Percentiles rank a stretch among this genome's conserved stretches.
Evolutionary conservation across 2,797 vertebrate species (phyloP).

Genomic region (Falco berigora): DNA sequence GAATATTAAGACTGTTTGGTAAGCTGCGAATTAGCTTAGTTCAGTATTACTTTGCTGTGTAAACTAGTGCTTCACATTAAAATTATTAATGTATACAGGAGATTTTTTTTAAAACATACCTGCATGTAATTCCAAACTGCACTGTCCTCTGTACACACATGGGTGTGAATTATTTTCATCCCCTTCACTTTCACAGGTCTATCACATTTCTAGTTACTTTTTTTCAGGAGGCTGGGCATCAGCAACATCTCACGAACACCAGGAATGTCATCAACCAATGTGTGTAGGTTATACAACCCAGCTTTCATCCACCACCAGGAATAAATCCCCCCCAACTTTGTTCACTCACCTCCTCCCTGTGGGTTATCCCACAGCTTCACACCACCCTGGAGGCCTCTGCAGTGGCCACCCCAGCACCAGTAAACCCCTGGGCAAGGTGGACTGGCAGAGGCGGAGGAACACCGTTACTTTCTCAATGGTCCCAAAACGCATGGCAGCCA

Average conservation of each 20-base stretch:
- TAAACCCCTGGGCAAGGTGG: not conserved
- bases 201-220: not conserved
- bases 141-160: fast-evolving
- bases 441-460: not conserved
- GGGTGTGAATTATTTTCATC: not conserved
- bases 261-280: fast-evolving
- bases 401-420: not conserved
- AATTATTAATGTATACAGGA: not conserved
- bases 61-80: not conserved
- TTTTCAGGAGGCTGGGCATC: not conserved
- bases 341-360: not conserved
- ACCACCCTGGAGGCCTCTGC: fast-evolving
- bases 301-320: not conserved
- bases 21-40: not conserved
- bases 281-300: fast-evolving
- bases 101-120: not conserved
- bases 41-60: not conserved
- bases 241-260: not conserved
- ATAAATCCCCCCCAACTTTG: not conserved
- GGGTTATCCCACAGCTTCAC: not conserved
- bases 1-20: not conserved
- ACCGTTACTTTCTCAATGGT: not conserved
- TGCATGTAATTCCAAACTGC: not conserved
- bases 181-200: not conserved
- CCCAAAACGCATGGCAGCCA: fast-evolving